phyloP scores from a whole-genome alignment of 2,113 vertebrate genomes.

The Oxyura jamaicensis region DNA sequence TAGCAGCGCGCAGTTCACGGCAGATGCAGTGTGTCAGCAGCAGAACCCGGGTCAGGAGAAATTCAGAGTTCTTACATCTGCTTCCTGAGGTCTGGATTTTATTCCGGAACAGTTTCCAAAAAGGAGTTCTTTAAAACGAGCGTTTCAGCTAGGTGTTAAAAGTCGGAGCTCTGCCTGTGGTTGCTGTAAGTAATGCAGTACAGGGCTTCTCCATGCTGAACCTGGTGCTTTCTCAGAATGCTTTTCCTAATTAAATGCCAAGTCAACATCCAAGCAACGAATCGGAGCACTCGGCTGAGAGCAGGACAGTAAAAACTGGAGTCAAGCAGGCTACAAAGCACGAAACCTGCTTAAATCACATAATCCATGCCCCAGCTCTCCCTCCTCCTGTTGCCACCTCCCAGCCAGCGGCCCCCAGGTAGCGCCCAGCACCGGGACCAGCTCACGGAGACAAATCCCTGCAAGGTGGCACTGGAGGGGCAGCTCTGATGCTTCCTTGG shows the following conservation, averaged over 20 bases:
- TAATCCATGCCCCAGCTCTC: neutral
- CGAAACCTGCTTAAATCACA: neutral
- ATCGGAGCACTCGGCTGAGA: neutral
- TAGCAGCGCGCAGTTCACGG: too few relatives aligned
- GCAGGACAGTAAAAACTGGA: neutral
- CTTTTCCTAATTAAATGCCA: neutral
- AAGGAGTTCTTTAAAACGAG: neutral
- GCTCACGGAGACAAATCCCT: rapidly evolving
- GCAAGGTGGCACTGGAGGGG: neutral
- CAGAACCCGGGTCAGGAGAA: neutral
- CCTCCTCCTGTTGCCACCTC: neutral
- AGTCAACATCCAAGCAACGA: neutral
- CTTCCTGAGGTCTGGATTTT: neutral
- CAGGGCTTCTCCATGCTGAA: neutral
- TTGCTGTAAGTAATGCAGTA: too few relatives aligned
- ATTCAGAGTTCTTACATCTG: too few relatives aligned
- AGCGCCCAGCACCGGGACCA: neutral
- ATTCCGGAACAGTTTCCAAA: neutral
- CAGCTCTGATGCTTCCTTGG: neutral
- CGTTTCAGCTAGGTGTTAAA: neutral
- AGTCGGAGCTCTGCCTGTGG: neutral
- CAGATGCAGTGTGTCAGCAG: rapidly evolving
- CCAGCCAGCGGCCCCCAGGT: neutral
- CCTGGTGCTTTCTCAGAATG: neutral
- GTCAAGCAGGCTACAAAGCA: neutral